Evolutionary conservation across 2,113 vertebrate species (phyloP), one percentile per base, ranked within the genome.

Genomic region (Tragulus kanchil): DNA sequence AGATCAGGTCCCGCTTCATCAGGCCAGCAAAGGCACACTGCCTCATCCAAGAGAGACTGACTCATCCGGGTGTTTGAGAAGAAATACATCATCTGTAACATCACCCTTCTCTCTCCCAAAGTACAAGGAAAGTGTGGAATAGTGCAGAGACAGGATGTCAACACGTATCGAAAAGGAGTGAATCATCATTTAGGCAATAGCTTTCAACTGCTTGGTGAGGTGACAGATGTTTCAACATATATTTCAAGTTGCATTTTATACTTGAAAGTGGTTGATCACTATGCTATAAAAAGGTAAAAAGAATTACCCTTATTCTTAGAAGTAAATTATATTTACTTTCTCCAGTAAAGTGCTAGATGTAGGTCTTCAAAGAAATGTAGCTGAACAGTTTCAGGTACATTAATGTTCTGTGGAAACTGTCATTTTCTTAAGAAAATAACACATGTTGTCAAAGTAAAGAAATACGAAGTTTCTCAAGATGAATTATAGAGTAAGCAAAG

Each of bases 221-320:
- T 25, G 83, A 71, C n/a, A 96, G 93, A 73, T 89, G 88, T 59
- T 86, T 62, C 69, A 85, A 15, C 36, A 59, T 73, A 3, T 59
- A 90, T 82, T 95, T 71, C 61, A 90, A 93, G 95, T 85, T 71
- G 0, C 13, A 8, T 96, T 58, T 65, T 89, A 82, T 78, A 73
- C 28, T 91, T 67, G 61, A 61, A 12, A 42, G 28, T 62, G 7
- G 16, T 62, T 90, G 88, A 93, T 94, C 17, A 15, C 65, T 36
- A 5, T 73, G 45, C 71, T 89, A 67, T 85, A 71, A 91, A 97
- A 69, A 50, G 50, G 13, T 59, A 69, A 45, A 48, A 69, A 85
- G 13, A 25, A 28, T 64, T 67, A 69, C 26, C 14, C 21, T 75
- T 93, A 8, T 62, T 71, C 61, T 90, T 85, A 77, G 52, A 62